Evolutionary conservation across 2,797 vertebrate species (phyloP).

Genomic region (Toxotes lorentzi): DNA sequence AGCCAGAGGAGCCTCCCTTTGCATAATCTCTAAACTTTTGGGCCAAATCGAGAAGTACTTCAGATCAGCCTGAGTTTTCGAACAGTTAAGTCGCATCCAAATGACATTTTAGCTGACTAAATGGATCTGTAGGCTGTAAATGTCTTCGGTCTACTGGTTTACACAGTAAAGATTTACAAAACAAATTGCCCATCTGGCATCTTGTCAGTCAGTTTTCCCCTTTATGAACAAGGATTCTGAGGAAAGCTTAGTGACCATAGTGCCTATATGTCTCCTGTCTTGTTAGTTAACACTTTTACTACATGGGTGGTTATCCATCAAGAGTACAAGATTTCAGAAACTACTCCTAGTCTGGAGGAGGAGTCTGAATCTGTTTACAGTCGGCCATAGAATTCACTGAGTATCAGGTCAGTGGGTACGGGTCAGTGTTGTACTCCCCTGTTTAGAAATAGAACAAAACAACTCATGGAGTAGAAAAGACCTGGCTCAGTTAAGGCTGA

Average conservation of each 20-base stretch:
- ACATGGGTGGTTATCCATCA: constrained; percentile 20
- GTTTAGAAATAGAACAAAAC: constrained; percentile 2
- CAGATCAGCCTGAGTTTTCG: constrained; percentile 54
- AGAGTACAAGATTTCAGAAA: constrained; percentile 28
- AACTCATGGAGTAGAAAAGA: background rate
- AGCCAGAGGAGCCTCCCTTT: constrained; percentile 45
- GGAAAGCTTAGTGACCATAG: constrained; percentile 80
- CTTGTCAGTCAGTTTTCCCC: constrained; percentile 60
- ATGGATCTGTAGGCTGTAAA: constrained; percentile 46
- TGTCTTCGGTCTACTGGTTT: constrained; percentile 53
- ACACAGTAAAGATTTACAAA: constrained; percentile 50
- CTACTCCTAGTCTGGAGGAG: background rate
- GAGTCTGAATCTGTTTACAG: constrained; percentile 18
- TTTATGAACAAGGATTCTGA: constrained; percentile 55
- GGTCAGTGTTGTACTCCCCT: background rate
- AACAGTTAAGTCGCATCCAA: constrained; percentile 41
- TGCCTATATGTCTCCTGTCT: constrained; percentile 76
- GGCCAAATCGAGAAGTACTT: constrained; percentile 69
- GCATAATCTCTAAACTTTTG: constrained; percentile 44
- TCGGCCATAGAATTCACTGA: background rate
- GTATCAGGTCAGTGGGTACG: constrained; percentile 6
- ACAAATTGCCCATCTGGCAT: constrained; percentile 49
- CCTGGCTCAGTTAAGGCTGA: background rate
- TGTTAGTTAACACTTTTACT: constrained; percentile 41
- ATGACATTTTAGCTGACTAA: constrained; percentile 50